These are phyloP conservation scores for Antheraea yamamai DNA, from an alignment of 2,888 invertebrate species.

Conservation along the genomic window DNA sequence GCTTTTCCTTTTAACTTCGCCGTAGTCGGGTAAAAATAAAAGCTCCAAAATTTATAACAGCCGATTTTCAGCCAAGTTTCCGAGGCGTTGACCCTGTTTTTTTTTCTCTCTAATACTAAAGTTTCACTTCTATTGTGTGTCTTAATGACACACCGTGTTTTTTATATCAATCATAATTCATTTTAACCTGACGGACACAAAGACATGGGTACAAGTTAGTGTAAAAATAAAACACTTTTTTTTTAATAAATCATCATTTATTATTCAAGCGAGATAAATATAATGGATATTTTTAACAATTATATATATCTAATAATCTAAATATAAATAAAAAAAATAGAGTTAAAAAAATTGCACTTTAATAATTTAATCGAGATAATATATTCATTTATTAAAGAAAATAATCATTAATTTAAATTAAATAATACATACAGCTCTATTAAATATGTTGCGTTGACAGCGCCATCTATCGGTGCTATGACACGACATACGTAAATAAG, in stretches of 20 bases:
- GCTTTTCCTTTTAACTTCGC: too few relatives aligned
- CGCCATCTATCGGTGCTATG: neutral
- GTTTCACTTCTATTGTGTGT: too few relatives aligned
- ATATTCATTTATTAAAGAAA: conserved; percentile 13
- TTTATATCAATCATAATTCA: neutral
- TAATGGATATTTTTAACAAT: neutral
- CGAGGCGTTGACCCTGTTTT: too few relatives aligned
- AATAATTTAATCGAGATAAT: conserved; percentile 14
- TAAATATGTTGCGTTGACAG: neutral
- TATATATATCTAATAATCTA: conserved; percentile 1
- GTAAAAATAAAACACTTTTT: neutral
- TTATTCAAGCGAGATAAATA: neutral
- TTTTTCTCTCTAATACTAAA: too few relatives aligned
- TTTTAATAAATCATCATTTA: neutral
- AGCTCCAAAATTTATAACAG: too few relatives aligned
- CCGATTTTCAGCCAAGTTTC: too few relatives aligned
- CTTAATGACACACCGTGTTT: too few relatives aligned
- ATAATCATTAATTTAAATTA: conserved; percentile 10
- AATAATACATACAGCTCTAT: neutral
- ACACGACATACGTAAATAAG: neutral
- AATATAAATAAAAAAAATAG: neutral
- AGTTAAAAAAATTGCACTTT: conserved; percentile 12
- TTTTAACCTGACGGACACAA: neutral
- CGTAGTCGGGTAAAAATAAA: too few relatives aligned
- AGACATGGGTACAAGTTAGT: neutral